Conservation (phyloP, 2,113 vertebrate species). For the Phylloscopus trochilus region DNA sequence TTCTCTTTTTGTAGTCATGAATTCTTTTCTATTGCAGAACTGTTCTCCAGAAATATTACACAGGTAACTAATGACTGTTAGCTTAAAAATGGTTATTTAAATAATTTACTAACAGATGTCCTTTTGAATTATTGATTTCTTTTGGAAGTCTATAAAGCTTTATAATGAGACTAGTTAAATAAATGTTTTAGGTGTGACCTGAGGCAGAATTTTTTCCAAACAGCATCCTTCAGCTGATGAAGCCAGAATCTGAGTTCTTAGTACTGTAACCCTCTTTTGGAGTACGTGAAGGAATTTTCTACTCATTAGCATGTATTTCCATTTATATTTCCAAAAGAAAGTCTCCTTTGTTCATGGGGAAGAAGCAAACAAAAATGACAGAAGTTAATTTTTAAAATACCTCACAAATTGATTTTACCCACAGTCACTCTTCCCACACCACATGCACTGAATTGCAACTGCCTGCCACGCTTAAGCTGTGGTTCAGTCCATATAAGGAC, state of each 20-base stretch:
- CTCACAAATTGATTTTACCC: neutral
- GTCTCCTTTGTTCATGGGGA: neutral
- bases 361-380: neutral
- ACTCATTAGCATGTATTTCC: neutral
- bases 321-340: neutral
- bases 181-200: neutral
- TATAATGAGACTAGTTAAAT: slow-evolving; percentile 1
- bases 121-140: neutral
- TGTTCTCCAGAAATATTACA: neutral
- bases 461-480: neutral
- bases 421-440: neutral
- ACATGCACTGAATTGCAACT: neutral
- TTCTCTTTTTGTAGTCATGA: neutral
- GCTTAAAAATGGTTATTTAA: neutral
- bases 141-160: neutral
- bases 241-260: neutral
- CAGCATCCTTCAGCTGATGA: neutral
- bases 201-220: neutral
- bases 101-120: neutral
- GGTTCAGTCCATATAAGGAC: neutral
- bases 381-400: neutral
- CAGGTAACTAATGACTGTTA: neutral
- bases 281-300: neutral
- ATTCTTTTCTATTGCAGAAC: neutral
- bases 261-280: neutral